These are phyloP conservation scores for Trachythela sp. DNA, from an alignment of 64 coral and sea anemone genomes.

Conservation along the genomic window DNA sequence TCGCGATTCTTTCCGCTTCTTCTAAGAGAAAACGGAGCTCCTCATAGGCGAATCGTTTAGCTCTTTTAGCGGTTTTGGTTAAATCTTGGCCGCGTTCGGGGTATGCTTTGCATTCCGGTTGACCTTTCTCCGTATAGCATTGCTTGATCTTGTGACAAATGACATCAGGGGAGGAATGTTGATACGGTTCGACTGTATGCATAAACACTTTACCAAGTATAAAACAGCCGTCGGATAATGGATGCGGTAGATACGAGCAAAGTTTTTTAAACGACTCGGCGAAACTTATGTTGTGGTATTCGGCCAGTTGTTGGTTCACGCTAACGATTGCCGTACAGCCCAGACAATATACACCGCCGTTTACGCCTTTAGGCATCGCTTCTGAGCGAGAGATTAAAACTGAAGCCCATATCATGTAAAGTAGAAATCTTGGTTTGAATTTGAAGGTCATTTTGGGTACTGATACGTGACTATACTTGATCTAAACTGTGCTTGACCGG, in stretches of 20 bases:
- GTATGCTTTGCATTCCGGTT: slow-evolving; percentile 65
- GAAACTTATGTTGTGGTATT: slow-evolving; percentile 71
- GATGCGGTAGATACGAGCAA: slow-evolving; percentile 52
- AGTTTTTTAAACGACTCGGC: slow-evolving; percentile 49
- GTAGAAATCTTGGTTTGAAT: too few species aligned
- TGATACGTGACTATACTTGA: too few species aligned
- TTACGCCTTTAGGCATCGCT: slow-evolving; percentile 61
- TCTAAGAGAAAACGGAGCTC: slow-evolving; percentile 47
- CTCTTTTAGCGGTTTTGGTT: slow-evolving; percentile 48
- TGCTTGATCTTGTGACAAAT: slow-evolving; percentile 69
- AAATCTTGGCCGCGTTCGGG: slow-evolving; percentile 59
- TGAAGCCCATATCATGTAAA: not conserved
- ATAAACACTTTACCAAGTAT: slow-evolving; percentile 56
- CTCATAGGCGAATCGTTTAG: slow-evolving; percentile 52
- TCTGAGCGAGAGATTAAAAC: slow-evolving; percentile 66
- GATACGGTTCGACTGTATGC: slow-evolving; percentile 45
- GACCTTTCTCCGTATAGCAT: slow-evolving; percentile 66
- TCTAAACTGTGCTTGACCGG: too few species aligned
- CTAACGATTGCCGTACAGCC: slow-evolving; percentile 68
- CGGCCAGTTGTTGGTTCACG: slow-evolving; percentile 63
- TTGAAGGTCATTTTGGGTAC: too few species aligned
- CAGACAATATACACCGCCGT: slow-evolving; percentile 66
- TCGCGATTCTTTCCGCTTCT: slow-evolving; percentile 55
- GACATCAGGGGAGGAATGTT: slow-evolving; percentile 64
- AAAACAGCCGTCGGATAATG: slow-evolving; percentile 51